These are phyloP conservation scores for Blennius ocellaris DNA, from an alignment of 2,113 vertebrate genomes.

Conservation along the genomic window DNA sequence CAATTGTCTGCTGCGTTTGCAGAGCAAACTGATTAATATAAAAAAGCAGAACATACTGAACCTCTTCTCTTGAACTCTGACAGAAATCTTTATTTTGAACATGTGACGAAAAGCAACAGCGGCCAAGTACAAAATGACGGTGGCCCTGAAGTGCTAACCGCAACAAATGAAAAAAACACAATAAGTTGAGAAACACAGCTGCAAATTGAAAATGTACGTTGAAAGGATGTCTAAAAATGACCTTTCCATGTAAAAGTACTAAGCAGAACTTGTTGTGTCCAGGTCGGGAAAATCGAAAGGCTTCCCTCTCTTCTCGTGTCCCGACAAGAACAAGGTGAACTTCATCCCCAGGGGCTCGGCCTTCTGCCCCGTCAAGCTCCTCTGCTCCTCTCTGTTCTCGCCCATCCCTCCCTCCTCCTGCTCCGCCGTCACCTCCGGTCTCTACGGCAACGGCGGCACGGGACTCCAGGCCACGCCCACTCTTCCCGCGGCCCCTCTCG, in stretches of 20 bases:
- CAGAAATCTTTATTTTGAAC: too few relatives aligned
- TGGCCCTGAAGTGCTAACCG: too few relatives aligned
- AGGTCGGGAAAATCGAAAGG: conserved; percentile 92
- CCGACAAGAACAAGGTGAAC: conserved; percentile 99
- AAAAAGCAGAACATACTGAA: too few relatives aligned
- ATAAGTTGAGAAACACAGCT: too few relatives aligned
- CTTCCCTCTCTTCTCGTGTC: conserved; percentile 97
- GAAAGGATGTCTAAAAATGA: background rate
- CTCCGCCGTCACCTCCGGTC: conserved; percentile 29
- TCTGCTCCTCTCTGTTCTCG: conserved; percentile 86
- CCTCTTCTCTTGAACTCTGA: too few relatives aligned
- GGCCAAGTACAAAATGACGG: too few relatives aligned
- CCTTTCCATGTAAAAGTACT: background rate
- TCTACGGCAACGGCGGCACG: conserved; percentile 62
- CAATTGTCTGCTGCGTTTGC: too few relatives aligned
- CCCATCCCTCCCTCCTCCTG: conserved; percentile 75
- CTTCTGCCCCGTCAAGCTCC: conserved; percentile 98
- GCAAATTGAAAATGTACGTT: too few relatives aligned
- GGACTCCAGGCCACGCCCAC: conserved; percentile 81
- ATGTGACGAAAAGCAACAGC: too few relatives aligned
- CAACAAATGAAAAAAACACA: too few relatives aligned
- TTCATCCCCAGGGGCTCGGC: conserved; percentile 98
- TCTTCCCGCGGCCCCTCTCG: conserved; percentile 81
- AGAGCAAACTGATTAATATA: too few relatives aligned
- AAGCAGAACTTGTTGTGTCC: conserved; percentile 44